These are phyloP conservation scores for Morphnarchus princeps DNA, from an alignment of 2,113 vertebrate genomes.

Conservation along the genomic window DNA sequence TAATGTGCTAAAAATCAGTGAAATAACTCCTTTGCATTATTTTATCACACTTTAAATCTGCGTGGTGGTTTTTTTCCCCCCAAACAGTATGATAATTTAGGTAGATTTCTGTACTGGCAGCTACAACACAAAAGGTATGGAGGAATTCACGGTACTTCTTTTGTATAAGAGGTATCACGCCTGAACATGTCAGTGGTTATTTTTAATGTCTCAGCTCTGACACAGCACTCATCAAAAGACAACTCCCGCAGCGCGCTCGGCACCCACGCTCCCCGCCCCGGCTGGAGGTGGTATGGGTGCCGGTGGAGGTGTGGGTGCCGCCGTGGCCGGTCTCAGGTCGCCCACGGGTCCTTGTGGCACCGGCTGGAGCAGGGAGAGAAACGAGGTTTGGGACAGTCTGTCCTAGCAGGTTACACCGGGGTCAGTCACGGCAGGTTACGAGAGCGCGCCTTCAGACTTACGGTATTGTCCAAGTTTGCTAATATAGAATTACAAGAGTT, in stretches of 20 bases:
- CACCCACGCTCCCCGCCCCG: background rate
- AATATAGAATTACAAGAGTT: background rate
- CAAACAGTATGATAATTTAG: background rate
- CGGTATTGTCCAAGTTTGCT: background rate
- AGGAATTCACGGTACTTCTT: background rate
- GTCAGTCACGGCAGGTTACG: background rate
- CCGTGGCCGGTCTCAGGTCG: fast-evolving
- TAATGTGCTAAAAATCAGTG: background rate
- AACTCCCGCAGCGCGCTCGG: background rate
- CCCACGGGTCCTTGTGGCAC: fast-evolving
- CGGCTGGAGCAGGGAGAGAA: fast-evolving
- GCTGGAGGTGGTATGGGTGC: background rate
- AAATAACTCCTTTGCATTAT: background rate
- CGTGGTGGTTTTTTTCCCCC: too few relatives aligned
- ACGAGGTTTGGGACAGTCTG: background rate
- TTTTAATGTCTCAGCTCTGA: slow-evolving; percentile 3
- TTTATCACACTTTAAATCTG: background rate
- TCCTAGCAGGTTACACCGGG: background rate
- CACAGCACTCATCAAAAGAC: background rate
- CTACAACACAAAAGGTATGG: background rate
- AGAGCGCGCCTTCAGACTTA: background rate
- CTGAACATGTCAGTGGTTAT: background rate
- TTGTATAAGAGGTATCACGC: background rate
- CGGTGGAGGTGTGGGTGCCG: background rate
- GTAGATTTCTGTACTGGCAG: background rate